Evolutionary conservation across 2,113 vertebrate species (phyloP).

Genomic region (Heterocephalus glaber): DNA sequence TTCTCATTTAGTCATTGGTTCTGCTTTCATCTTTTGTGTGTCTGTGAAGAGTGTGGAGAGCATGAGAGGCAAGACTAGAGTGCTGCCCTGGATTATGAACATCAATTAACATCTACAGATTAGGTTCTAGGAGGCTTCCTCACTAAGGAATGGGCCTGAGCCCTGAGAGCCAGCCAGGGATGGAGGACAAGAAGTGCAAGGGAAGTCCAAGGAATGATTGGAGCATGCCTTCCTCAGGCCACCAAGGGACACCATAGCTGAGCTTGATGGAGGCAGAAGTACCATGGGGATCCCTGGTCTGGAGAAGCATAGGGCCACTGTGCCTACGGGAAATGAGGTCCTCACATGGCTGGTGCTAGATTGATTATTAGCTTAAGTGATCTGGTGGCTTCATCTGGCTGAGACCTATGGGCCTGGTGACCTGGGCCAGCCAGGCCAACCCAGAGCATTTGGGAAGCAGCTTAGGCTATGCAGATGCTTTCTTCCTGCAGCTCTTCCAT

Average conservation of each 20-base stretch:
- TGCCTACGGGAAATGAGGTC: not conserved
- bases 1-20: not conserved
- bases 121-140: not conserved
- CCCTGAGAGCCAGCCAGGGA: too few species aligned
- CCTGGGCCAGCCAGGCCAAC: not conserved
- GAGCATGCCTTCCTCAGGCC: not conserved
- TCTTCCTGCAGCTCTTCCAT: not conserved
- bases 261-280: not conserved
- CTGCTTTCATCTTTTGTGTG: not conserved
- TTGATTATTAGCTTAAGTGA: not conserved
- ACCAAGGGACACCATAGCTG: not conserved
- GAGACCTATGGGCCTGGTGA: not conserved
- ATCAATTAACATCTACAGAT: accelerated
- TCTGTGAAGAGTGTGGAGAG: not conserved
- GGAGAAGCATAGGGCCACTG: not conserved
- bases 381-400: not conserved
- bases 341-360: not conserved
- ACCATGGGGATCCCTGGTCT: not conserved
- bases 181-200: not conserved
- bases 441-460: not conserved
- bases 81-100: not conserved
- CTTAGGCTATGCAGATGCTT: not conserved
- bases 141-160: not conserved
- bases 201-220: too few species aligned
- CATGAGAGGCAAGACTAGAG: not conserved